Evolutionary conservation across 2,888 invertebrate species (phyloP), one percentile per base, ranked within the genome.

Genomic region (Euproctis similis): DNA sequence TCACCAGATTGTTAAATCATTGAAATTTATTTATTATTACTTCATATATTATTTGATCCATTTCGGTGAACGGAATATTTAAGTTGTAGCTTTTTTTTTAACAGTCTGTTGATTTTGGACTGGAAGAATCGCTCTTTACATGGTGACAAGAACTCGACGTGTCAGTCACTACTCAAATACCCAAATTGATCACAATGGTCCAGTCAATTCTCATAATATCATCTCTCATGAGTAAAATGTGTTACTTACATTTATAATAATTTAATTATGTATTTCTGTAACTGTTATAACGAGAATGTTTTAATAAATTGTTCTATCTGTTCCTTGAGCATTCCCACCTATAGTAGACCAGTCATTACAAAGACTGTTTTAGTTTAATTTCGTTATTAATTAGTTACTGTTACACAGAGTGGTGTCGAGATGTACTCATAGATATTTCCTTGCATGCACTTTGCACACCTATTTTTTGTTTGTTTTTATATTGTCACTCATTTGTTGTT

Each of bases 331-430:
- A 48, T 73, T 71, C 81, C 81, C 81, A 78, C 82, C 80, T 76
- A 65, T 59, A 69, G 70, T 70, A 68, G 66, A 70, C 69, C 82
- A 82, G 82, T 81, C 82, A 76, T 51, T 50, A 53, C 57, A 54
- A 84, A 84, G 82, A 84, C 82, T 84, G 82, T 67, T 73, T 76
- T 75, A 72, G 44, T 46, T 76, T 76, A 80, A 51, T 57, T 78
- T 78, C 74, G 66, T 73, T 75, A 59, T 70, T 76, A 74, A 60
- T 76, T 72, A 72, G 62, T 70, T 67, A 54, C 59, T 61, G 62
- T n/a, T n/a, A n/a, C n/a, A n/a, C n/a, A n/a, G n/a, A n/a, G n/a
- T n/a, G n/a, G n/a, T 63, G 55, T 67, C 59, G 53, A 14, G 52
- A 62, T 62, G 60, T 65, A 57, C 58, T 63, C 54, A 59, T 60